Evolutionary conservation across 2,113 vertebrate species (phyloP).

Genomic region (Chitala chitala): DNA sequence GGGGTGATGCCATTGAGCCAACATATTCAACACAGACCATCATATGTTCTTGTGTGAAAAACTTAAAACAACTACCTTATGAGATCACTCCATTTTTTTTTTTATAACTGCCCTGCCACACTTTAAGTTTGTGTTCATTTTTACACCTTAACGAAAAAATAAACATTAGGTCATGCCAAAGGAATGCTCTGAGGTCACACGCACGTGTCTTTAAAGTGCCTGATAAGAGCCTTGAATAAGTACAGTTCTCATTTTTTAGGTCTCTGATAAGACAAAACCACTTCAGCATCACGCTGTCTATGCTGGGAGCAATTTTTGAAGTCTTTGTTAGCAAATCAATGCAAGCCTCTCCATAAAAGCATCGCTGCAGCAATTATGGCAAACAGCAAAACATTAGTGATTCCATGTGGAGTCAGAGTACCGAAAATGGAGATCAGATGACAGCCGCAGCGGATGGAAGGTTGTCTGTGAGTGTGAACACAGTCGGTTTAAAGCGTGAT

Average conservation of each 20-base stretch:
- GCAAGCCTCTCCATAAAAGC: neutral
- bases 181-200: neutral
- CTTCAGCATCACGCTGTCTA: neutral
- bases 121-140: too few relatives aligned
- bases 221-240: neutral
- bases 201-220: neutral
- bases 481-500: neutral
- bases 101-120: too few relatives aligned
- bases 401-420: constrained; percentile 3
- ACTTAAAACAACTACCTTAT: too few relatives aligned
- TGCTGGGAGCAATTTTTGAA: neutral
- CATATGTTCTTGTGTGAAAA: neutral
- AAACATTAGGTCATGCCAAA: neutral
- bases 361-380: constrained; percentile 7
- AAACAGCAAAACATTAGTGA: constrained; percentile 23
- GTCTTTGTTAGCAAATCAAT: constrained; percentile 9
- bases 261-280: neutral
- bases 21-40: constrained; percentile 25
- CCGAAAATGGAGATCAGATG: constrained; percentile 1
- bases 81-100: too few relatives aligned
- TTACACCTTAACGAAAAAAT: too few relatives aligned
- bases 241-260: neutral
- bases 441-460: neutral
- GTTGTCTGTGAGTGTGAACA: neutral
- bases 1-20: too few relatives aligned